These are phyloP conservation scores for Regulus satrapa DNA, from an alignment of 2,113 vertebrate genomes.

Conservation along the genomic window DNA sequence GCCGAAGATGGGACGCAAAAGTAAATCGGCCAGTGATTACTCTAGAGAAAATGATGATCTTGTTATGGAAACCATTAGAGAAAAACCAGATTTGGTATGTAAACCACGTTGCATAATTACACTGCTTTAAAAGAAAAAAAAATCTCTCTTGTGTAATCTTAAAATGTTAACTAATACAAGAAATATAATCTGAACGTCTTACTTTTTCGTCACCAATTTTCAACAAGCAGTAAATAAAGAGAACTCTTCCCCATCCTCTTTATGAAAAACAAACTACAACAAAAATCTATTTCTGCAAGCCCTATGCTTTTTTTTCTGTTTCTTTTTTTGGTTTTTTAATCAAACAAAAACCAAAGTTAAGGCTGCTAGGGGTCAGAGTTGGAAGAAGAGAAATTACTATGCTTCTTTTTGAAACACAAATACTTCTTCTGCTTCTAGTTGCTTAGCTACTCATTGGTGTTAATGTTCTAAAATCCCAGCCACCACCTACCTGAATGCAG, in stretches of 20 bases:
- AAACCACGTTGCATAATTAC: neutral
- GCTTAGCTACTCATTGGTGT: neutral
- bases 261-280: neutral
- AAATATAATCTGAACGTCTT: neutral
- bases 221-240: neutral
- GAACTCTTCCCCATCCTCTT: neutral
- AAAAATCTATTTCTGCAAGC: conserved; percentile 45
- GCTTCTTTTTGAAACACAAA: neutral
- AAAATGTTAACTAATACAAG: neutral
- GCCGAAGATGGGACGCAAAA: conserved; percentile 37
- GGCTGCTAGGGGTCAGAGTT: neutral
- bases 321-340: neutral
- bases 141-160: neutral
- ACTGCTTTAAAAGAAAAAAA: neutral
- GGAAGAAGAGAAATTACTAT: neutral
- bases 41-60: conserved; percentile 59
- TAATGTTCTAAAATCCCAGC: neutral
- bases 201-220: neutral
- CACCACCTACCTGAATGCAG: neutral
- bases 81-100: conserved; percentile 55
- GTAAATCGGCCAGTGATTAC: conserved; percentile 43
- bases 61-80: conserved; percentile 62
- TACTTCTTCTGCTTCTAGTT: neutral
- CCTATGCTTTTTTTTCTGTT: neutral
- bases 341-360: neutral